Conservation (phyloP, 2,113 vertebrate species). For the Mobula hypostoma region DNA sequence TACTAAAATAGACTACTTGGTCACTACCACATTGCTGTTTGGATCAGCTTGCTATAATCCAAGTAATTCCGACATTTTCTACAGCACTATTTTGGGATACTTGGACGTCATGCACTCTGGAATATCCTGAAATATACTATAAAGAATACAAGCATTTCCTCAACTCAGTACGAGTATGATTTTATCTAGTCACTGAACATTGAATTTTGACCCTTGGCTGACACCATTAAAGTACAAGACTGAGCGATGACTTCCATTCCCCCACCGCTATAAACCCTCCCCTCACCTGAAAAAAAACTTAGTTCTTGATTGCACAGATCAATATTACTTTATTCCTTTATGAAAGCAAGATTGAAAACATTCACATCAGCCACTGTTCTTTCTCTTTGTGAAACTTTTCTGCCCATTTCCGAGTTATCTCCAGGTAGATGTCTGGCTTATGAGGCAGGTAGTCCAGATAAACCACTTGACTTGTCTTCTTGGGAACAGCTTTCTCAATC, state of each 20-base stretch:
- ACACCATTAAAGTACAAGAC: neutral
- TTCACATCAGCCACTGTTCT: constrained; percentile 64
- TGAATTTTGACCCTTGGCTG: no score
- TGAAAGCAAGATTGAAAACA: neutral
- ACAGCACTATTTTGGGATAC: no score
- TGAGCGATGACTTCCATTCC: neutral
- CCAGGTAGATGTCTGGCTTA: constrained; percentile 79
- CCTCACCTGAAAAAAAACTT: neutral
- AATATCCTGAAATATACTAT: no score
- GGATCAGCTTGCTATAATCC: no score
- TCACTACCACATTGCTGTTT: no score
- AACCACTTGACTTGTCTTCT: constrained; percentile 58
- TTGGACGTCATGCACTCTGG: no score
- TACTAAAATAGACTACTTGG: no score
- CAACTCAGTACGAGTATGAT: no score
- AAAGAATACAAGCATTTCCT: no score
- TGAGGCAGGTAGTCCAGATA: constrained; percentile 90
- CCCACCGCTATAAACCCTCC: neutral
- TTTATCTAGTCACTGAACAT: no score
- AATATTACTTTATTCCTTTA: neutral
- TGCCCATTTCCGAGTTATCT: constrained; percentile 89
- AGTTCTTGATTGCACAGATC: neutral
- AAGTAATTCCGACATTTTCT: no score
- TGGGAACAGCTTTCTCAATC: constrained; percentile 89
- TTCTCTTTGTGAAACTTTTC: constrained; percentile 74